These are phyloP conservation scores for Odontamblyopus rebecca DNA, from an alignment of 2,797 vertebrate species.

Conservation along the genomic window DNA sequence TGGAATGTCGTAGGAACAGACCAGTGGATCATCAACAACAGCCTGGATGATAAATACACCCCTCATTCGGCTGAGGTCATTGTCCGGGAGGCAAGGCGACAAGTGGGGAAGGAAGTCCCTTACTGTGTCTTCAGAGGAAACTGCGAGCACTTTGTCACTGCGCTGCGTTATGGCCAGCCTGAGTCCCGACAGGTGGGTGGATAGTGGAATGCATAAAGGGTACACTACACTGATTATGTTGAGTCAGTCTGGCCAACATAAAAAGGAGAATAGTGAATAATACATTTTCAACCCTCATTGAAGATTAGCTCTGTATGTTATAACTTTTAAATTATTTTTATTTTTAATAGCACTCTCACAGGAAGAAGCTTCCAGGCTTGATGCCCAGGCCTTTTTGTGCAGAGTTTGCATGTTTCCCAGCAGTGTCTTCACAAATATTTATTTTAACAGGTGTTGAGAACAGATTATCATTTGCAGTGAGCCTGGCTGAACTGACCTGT, in stretches of 20 bases:
- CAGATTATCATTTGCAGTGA: too few species aligned
- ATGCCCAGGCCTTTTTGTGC: too few species aligned
- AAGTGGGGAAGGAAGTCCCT: slow-evolving; percentile 66
- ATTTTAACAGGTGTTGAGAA: too few species aligned
- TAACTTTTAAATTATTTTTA: background rate
- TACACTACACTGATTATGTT: background rate
- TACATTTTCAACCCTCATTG: background rate
- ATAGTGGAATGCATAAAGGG: background rate
- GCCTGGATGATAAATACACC: slow-evolving; percentile 69
- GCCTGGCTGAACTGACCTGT: too few species aligned
- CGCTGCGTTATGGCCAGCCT: slow-evolving; percentile 81
- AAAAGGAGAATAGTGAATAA: background rate
- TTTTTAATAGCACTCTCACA: background rate
- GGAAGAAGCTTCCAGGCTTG: too few species aligned
- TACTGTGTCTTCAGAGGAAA: slow-evolving; percentile 81
- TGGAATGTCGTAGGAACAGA: slow-evolving; percentile 70
- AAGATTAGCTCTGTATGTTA: background rate
- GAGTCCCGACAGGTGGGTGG: slow-evolving; percentile 80
- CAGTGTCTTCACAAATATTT: too few species aligned
- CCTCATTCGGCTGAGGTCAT: slow-evolving; percentile 65
- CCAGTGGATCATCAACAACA: slow-evolving; percentile 81
- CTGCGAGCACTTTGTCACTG: slow-evolving; percentile 89
- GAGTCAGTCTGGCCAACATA: background rate
- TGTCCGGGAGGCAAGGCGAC: slow-evolving; percentile 63
- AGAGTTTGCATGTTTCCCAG: too few species aligned